phyloP scores from a whole-genome alignment of 2,113 vertebrate species.

The Tonatia bakeri region DNA sequence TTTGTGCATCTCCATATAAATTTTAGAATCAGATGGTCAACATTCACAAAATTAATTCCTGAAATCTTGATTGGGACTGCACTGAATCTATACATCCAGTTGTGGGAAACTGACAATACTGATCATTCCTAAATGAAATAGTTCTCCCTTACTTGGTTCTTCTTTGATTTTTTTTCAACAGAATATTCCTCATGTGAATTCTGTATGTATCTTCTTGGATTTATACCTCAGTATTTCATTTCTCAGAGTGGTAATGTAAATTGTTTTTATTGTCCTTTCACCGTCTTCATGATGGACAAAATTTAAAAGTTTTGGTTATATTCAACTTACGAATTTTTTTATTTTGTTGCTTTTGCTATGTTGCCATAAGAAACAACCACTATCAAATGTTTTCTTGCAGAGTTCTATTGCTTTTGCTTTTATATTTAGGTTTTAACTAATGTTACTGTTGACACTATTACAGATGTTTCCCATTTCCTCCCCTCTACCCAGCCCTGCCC shows the following conservation, averaged over 20 bases:
- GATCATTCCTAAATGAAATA: background rate
- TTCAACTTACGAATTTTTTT: background rate
- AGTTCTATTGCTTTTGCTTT: background rate
- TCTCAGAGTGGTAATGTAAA: background rate
- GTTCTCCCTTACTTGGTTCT: background rate
- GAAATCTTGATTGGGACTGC: background rate
- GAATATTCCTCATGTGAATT: background rate
- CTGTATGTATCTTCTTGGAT: background rate
- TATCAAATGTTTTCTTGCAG: background rate
- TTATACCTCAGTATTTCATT: background rate
- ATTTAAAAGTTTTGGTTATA: background rate
- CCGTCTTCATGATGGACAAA: background rate
- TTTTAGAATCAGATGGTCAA: background rate
- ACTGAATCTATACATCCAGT: background rate
- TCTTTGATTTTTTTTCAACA: background rate
- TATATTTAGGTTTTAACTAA: background rate
- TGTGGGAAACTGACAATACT: background rate
- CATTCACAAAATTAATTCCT: background rate
- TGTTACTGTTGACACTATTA: too few relatives aligned
- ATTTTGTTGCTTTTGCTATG: background rate
- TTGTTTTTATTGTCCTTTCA: background rate
- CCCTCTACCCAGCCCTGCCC: too few relatives aligned
- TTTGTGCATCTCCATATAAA: background rate
- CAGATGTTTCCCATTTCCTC: too few relatives aligned
- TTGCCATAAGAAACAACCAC: background rate